phyloP scores from a whole-genome alignment of 2,113 vertebrate genomes.

The Oreochromis spilurus region DNA sequence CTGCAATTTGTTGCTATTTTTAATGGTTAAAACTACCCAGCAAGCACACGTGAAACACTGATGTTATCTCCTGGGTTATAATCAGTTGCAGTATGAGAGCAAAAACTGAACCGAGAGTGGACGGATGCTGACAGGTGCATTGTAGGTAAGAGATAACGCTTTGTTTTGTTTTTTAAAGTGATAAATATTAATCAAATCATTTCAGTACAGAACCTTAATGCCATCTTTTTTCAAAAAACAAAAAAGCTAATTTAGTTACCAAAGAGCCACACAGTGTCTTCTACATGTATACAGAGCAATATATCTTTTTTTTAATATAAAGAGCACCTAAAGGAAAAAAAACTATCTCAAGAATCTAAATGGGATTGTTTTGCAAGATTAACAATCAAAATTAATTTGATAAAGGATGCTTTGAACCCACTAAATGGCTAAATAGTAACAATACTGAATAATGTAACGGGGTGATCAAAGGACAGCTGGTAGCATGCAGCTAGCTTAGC shows the following conservation, averaged over 20 bases:
- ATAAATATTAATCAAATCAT: neutral
- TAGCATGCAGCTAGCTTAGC: neutral
- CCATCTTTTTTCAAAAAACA: neutral
- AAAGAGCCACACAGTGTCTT: neutral
- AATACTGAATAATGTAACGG: neutral
- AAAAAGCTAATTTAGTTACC: neutral
- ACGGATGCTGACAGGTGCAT: neutral
- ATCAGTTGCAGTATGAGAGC: neutral
- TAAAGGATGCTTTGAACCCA: neutral
- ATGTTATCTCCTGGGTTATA: neutral
- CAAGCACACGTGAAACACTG: neutral
- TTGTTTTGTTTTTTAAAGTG: neutral
- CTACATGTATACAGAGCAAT: accelerated
- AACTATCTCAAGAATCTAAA: neutral
- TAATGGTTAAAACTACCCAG: neutral
- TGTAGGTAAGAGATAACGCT: neutral
- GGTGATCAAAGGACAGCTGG: neutral
- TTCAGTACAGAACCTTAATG: neutral
- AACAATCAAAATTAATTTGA: neutral
- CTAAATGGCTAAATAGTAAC: neutral
- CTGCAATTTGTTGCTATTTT: neutral
- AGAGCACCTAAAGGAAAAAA: neutral
- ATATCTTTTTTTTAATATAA: neutral
- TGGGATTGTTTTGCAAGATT: neutral
- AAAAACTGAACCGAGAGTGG: neutral